Evolutionary conservation across 1,140 invertebrate species (phyloP).

Genomic region (Gryllus bimaculatus): DNA sequence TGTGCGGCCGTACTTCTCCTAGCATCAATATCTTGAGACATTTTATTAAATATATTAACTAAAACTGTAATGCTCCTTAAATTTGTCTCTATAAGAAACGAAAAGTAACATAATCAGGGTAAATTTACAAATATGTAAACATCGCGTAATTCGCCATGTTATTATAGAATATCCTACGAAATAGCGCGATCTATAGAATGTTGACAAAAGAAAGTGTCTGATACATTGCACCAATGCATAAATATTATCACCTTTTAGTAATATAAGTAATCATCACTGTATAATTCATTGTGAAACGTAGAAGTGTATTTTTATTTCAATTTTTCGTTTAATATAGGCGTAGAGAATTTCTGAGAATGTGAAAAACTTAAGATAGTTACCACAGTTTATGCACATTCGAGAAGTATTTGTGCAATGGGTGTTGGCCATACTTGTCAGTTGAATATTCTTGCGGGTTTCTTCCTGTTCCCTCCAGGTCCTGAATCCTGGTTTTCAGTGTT

Average conservation of each 20-base stretch:
- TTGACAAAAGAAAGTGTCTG: background rate
- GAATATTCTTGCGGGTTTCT: background rate
- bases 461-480: background rate
- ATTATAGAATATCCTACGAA: background rate
- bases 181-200: background rate
- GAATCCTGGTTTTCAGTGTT: background rate
- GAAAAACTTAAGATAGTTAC: too few species aligned
- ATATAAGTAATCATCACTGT: too few species aligned
- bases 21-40: slow-evolving; percentile 15
- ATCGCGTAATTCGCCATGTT: background rate
- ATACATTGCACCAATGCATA: too few species aligned
- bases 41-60: background rate
- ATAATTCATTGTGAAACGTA: too few species aligned
- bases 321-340: too few species aligned
- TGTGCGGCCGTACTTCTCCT: slow-evolving; percentile 22
- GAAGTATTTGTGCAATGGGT: too few species aligned
- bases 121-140: background rate
- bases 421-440: background rate
- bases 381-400: too few species aligned
- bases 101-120: background rate
- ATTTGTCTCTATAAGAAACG: background rate
- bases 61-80: too few species aligned
- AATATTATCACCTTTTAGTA: too few species aligned
- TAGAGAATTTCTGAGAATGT: too few species aligned
- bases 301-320: too few species aligned